Base-by-base conservation (phyloP, 2,888 invertebrate species). In the Drosophila antonietae region DNA sequence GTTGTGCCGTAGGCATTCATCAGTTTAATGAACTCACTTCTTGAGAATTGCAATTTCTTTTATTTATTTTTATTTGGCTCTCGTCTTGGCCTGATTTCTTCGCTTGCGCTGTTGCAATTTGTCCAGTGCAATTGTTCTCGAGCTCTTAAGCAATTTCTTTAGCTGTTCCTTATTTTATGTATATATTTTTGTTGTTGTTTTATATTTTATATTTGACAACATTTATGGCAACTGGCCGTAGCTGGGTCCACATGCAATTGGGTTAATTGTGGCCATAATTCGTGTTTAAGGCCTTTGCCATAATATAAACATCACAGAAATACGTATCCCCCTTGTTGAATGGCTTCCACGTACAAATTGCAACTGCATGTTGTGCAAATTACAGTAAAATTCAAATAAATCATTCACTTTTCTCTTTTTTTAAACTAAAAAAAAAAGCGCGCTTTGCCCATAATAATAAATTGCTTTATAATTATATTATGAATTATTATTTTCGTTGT, bases 261-360 rank as follows among this genome's bases (percentile, higher is more conserved):
- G 89, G 84, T 84, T 88, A 84, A 84, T 88, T 81, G 61, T 88
- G 74, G 79, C 60, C 73, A 84, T 84, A 83, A 81, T 76, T 84
- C 73, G 78, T 83, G 62, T 86, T 79, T 76, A 79, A 83, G 87
- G 84, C 74, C 62, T 80, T 79, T 80, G 69, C 53, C 65, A 71
- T 59, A 71, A 61, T 67, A 83, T 57, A 58, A 55, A 47, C 56
- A 15, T 15, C 6, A 15, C 2, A 15, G 7, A 15, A 28, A 59
- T 55, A 47, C 60, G 37, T 37, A 18, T 33, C 35, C 51, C 20
- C 43, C 5, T 23, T 33, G 14, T 14, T 43, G 14, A 10, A 3
- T 23, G 14, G 1, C 0, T 15, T 9, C 14, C 43, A 56, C 33
- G 46, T 60, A 70, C 68, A 76, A 78, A 76, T 76, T 78, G 80